Conservation (phyloP, 2,113 vertebrate genomes). For the Apteryx owenii region DNA sequence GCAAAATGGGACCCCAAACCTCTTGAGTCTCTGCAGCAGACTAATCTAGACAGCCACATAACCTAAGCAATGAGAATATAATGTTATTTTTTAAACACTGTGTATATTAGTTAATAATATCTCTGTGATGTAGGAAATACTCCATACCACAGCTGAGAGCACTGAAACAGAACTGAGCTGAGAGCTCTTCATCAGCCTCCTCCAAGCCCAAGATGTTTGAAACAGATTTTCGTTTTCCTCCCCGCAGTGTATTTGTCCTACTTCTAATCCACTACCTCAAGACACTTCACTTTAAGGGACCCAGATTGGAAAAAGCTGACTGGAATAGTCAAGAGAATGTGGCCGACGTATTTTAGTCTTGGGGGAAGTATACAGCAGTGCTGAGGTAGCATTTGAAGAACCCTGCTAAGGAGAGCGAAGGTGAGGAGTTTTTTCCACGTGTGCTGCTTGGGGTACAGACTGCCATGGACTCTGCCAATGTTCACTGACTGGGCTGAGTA, state of each 20-base stretch:
- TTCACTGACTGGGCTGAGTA: background rate
- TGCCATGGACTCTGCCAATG: background rate
- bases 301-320: background rate
- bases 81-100: background rate
- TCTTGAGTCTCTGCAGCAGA: background rate
- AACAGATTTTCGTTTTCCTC: background rate
- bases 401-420: background rate
- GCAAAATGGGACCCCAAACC: background rate
- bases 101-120: background rate
- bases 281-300: background rate
- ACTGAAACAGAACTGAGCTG: background rate
- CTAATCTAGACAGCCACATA: background rate
- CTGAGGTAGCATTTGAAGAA: background rate
- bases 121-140: background rate
- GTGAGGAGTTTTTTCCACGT: background rate
- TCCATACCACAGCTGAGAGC: background rate
- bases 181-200: background rate
- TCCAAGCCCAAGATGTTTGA: background rate
- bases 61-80: background rate
- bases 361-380: background rate
- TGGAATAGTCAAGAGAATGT: background rate
- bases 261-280: background rate
- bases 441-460: background rate
- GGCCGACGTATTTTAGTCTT: background rate
- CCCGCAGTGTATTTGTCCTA: background rate